phyloP scores from a whole-genome alignment of 2,797 vertebrate genomes.

The Pseudochirops cupreus region DNA sequence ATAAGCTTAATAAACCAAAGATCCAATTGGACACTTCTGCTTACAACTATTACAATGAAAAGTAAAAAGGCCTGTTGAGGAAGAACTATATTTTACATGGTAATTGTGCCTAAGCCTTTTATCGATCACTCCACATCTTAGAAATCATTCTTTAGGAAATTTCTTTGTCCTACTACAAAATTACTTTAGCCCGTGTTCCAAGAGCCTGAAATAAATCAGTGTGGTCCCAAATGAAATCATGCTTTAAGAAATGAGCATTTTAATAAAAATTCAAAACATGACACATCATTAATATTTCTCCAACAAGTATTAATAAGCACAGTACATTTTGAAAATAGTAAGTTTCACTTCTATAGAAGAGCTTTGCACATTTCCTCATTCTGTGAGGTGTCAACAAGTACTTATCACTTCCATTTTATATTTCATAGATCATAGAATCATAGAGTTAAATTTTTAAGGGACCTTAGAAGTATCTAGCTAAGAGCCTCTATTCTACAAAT shows the following conservation, averaged over 20 bases:
- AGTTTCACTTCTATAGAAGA: background rate
- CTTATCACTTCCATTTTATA: background rate
- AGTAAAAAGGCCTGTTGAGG: background rate
- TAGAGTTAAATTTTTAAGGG: background rate
- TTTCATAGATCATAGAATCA: background rate
- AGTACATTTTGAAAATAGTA: background rate
- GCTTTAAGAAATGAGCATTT: background rate
- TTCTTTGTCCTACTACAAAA: background rate
- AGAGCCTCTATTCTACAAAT: background rate
- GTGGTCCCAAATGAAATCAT: background rate
- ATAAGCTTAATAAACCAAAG: background rate
- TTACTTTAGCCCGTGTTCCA: background rate
- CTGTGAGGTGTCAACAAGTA: background rate
- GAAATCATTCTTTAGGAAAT: background rate
- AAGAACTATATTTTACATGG: background rate
- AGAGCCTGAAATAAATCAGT: background rate
- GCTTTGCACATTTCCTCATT: background rate
- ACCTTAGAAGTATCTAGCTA: background rate
- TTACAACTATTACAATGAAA: background rate
- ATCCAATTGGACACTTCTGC: background rate
- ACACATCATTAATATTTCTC: background rate
- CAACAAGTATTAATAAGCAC: background rate
- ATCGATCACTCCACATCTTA: background rate
- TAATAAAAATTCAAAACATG: background rate
- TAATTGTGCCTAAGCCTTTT: background rate